These are phyloP conservation scores for Alviniconcha marisindica DNA, from an alignment of 1,140 invertebrate genomes.

Conservation along the genomic window DNA sequence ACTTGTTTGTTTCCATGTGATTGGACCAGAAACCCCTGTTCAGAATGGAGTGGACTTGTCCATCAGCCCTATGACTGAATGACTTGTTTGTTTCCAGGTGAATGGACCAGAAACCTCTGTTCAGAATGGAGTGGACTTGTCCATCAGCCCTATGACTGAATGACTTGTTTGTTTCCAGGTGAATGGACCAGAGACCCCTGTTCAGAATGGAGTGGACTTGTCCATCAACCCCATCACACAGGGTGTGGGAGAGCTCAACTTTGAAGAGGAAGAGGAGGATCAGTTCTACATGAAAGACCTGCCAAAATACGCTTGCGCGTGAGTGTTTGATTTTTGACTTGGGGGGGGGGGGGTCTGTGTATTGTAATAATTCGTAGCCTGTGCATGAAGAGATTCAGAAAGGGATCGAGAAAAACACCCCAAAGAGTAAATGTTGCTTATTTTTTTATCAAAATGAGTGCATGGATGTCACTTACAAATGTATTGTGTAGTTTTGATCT, in stretches of 20 bases:
- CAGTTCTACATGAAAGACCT: conserved; percentile 86
- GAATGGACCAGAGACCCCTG: conserved; percentile 62
- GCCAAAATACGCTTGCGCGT: conserved; percentile 95
- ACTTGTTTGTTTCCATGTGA: conserved; percentile 53
- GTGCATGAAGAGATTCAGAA: too few species aligned
- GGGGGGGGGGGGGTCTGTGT: too few species aligned
- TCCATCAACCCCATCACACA: conserved; percentile 80
- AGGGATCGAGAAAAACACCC: too few species aligned
- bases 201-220: conserved; percentile 77
- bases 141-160: conserved; percentile 79
- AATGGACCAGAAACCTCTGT: conserved; percentile 63
- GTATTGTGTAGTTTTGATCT: too few species aligned
- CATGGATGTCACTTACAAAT: too few species aligned
- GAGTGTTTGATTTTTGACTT: conserved; percentile 65
- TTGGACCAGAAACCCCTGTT: conserved; percentile 61
- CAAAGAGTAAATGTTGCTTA: too few species aligned
- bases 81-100: conserved; percentile 49
- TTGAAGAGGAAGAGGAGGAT: conserved; percentile 86
- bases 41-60: conserved; percentile 79
- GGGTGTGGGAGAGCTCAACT: conserved; percentile 78
- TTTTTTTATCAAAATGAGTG: too few species aligned
- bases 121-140: conserved; percentile 78
- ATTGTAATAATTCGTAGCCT: too few species aligned
- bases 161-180: conserved; percentile 50
- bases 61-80: conserved; percentile 79